A percentile compares a stretch with the other conserved stretches of the same genome.
Evolutionary conservation across 2,888 invertebrate species (phyloP).

Genomic region (Pristionchus japonicus): DNA sequence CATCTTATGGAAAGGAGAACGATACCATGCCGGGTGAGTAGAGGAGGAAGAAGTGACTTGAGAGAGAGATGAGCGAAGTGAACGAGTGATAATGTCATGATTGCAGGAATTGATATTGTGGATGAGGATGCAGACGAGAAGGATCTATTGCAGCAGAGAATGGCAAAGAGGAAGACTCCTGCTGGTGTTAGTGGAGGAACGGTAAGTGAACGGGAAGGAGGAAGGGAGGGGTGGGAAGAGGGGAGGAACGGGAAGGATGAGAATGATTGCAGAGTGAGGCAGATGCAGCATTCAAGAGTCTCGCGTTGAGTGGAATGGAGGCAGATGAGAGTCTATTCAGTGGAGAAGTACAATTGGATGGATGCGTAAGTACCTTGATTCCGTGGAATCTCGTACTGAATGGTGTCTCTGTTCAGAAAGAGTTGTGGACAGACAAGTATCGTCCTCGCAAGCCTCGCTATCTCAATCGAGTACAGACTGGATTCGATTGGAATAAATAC

Average conservation of each 20-base stretch:
- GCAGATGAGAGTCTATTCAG: constrained; percentile 83
- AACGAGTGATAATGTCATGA: constrained; percentile 53
- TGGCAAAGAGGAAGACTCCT: constrained; percentile 52
- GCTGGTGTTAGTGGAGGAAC: constrained; percentile 45
- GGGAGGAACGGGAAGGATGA: background rate
- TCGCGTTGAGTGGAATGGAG: constrained; percentile 88
- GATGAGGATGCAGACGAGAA: constrained; percentile 85
- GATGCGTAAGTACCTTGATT: constrained; percentile 18
- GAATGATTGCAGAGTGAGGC: constrained; percentile 24
- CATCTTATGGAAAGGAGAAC: constrained; percentile 64
- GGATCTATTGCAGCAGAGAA: constrained; percentile 78
- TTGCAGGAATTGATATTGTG: constrained; percentile 83
- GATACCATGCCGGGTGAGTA: constrained; percentile 66
- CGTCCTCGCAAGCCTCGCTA: constrained; percentile 96
- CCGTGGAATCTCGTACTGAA: background rate
- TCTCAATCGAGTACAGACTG: constrained; percentile 87
- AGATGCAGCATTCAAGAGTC: constrained; percentile 83
- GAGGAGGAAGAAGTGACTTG: background rate
- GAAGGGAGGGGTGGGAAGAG: background rate
- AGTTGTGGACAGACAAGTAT: constrained; percentile 97
- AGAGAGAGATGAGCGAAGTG: background rate
- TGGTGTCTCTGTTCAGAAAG: constrained; percentile 82
- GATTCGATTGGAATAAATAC: constrained; percentile 99
- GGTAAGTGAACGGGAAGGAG: background rate
- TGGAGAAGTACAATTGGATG: constrained; percentile 37